Evolutionary conservation across 2,888 invertebrate genomes (phyloP), one percentile per base, ranked within the genome.

Genomic region (Acronicta aceris): DNA sequence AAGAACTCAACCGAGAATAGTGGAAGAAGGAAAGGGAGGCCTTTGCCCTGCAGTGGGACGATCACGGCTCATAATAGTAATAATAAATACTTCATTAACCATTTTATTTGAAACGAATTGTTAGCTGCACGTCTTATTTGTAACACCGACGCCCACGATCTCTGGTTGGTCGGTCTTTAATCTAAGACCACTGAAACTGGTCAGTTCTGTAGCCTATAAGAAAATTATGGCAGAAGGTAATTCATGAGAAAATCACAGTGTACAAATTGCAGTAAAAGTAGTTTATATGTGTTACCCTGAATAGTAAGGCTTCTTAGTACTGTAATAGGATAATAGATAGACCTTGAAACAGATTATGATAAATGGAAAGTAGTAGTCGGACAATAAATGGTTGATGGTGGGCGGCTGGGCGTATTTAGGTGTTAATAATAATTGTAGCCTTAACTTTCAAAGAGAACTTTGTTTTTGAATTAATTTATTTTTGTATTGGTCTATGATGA

Each of bases 261-360:
- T 43, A 49, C 33, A 49, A 15, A 51, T 30, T 45, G 27, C 21
- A 46, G 51, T 41, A 38, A 49, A 57, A 46, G 38, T 30, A 43
- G 21, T 62, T 62, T 55, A 57, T 57, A 43, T 47, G 36, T 42
- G 58, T 65, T 45, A 58, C 59, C 45, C 45, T 67, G 59, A 61
- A 60, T 71, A 49, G 30, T 53, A 74, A 42, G 71, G 71, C 36
- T 74, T 74, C 67, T 40, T 42, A 36, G 66, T 58, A 51, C 46
- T 47, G n/a, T 66, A 74, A 74, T 70, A 48, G 36, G 51, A 65
- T 65, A 54, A 59, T 40, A 52, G 57, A 47, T 50, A 21, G 49
- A 59, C 71, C 64, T 74, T 62, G 53, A 17, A 50, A 54, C 1
- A 48, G 54, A 62, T 62, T 45, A 59, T 25, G 45, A 40, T 42